Evolutionary conservation across 2,888 invertebrate species (phyloP).

Genomic region (Tolmerus cingulatus): DNA sequence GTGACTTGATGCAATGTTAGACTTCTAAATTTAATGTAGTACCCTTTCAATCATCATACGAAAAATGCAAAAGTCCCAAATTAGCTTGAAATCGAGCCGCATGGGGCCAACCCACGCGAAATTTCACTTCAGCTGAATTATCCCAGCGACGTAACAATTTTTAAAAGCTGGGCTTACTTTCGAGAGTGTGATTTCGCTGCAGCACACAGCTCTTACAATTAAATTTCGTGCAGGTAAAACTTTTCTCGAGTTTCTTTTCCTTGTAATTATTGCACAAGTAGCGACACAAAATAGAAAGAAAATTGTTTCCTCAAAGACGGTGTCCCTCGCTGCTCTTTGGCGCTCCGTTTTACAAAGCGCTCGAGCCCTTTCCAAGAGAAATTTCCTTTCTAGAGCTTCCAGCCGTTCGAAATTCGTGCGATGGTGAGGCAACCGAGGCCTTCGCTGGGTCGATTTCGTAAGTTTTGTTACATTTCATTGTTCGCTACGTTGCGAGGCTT

Average conservation of each 20-base stretch:
- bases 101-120: not conserved
- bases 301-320: constrained; percentile 28
- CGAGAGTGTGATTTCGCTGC: constrained; percentile 24
- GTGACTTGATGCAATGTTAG: not conserved
- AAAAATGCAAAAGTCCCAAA: not conserved
- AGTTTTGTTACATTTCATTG: constrained; percentile 36
- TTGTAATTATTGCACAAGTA: constrained; percentile 31
- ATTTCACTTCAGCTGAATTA: constrained; percentile 22
- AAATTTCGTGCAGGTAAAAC: constrained; percentile 35
- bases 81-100: not conserved
- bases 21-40: not conserved
- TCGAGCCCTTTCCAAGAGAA: constrained; percentile 28
- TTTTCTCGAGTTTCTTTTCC: constrained; percentile 32
- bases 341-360: not conserved
- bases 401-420: constrained; percentile 15
- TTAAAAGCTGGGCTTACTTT: constrained; percentile 12
- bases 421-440: constrained; percentile 22
- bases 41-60: not conserved
- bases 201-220: constrained; percentile 26
- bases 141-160: constrained; percentile 4
- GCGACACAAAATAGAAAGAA: constrained; percentile 28
- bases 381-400: constrained; percentile 37
- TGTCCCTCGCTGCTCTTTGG: not conserved
- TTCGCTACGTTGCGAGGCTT: not conserved
- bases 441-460: constrained; percentile 20